Conservation (phyloP, 2,888 invertebrate species). For the Mimachlamys varia region DNA sequence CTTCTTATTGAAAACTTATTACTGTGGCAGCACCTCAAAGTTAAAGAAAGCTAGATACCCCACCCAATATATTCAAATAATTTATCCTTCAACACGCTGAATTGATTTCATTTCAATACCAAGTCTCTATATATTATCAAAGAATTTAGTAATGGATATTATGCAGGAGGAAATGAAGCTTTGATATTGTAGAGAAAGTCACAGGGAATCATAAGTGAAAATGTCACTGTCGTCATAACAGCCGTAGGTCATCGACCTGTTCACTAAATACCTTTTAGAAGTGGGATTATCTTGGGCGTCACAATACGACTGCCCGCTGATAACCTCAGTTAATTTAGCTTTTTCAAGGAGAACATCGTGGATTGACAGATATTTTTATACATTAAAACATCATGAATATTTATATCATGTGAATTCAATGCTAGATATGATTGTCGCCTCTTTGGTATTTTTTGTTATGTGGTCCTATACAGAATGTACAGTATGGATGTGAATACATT, state of each 20-base stretch:
- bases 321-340: slow-evolving; percentile 1
- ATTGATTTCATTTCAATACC: too few species aligned
- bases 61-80: too few species aligned
- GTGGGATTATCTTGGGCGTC: slow-evolving; percentile 3
- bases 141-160: too few species aligned
- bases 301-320: background rate
- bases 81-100: too few species aligned
- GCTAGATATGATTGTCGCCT: background rate
- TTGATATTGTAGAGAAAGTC: background rate
- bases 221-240: background rate
- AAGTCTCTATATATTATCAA: too few species aligned
- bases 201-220: background rate
- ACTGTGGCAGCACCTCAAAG: too few species aligned
- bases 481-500: background rate
- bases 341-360: background rate
- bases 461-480: background rate
- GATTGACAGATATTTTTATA: background rate
- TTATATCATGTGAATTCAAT: background rate
- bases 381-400: background rate
- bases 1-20: too few species aligned
- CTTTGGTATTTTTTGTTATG: background rate
- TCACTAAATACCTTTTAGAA: background rate
- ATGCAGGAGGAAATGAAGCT: background rate
- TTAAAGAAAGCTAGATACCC: too few species aligned
- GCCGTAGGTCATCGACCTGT: background rate